phyloP scores from a whole-genome alignment of 1,140 invertebrate species.

The Prorops nasuta region DNA sequence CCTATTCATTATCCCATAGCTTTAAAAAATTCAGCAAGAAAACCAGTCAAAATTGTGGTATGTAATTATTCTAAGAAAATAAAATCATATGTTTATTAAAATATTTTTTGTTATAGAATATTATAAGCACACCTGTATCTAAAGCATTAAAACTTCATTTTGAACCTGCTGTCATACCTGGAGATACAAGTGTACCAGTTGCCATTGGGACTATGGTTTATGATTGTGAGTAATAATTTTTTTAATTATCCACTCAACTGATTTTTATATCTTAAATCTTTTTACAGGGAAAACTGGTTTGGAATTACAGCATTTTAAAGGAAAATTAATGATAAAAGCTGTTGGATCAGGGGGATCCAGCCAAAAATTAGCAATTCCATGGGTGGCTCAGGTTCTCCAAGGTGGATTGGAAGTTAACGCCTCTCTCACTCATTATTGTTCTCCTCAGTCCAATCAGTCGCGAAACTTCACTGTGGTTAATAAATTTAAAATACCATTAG shows the following conservation, averaged over 20 bases:
- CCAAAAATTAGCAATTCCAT: slow-evolving; percentile 64
- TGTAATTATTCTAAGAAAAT: slow-evolving; percentile 27
- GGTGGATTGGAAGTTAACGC: slow-evolving; percentile 60
- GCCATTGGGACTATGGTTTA: slow-evolving; percentile 72
- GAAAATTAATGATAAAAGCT: slow-evolving; percentile 70
- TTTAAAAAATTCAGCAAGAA: slow-evolving; percentile 72
- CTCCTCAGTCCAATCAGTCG: slow-evolving; percentile 53
- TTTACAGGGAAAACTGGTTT: slow-evolving; percentile 59
- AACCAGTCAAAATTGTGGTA: slow-evolving; percentile 70
- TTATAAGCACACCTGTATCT: slow-evolving; percentile 61
- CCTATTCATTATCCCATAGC: slow-evolving; percentile 66
- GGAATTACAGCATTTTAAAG: slow-evolving; percentile 60
- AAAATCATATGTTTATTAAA: not conserved
- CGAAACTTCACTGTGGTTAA: slow-evolving; percentile 68
- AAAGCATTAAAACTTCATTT: slow-evolving; percentile 64
- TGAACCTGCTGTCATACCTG: slow-evolving; percentile 63
- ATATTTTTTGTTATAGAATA: slow-evolving; percentile 51
- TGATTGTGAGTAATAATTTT: slow-evolving; percentile 65
- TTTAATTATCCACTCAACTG: not conserved
- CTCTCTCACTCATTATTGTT: slow-evolving; percentile 59
- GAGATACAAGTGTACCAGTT: slow-evolving; percentile 62
- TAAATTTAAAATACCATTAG: slow-evolving; percentile 68
- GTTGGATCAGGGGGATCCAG: slow-evolving; percentile 58
- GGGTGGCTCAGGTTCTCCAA: slow-evolving; percentile 58
- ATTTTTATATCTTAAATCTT: slow-evolving; percentile 13